These are phyloP conservation scores for Phalanger gymnotis DNA, from an alignment of 2,797 vertebrate genomes.

Conservation along the genomic window DNA sequence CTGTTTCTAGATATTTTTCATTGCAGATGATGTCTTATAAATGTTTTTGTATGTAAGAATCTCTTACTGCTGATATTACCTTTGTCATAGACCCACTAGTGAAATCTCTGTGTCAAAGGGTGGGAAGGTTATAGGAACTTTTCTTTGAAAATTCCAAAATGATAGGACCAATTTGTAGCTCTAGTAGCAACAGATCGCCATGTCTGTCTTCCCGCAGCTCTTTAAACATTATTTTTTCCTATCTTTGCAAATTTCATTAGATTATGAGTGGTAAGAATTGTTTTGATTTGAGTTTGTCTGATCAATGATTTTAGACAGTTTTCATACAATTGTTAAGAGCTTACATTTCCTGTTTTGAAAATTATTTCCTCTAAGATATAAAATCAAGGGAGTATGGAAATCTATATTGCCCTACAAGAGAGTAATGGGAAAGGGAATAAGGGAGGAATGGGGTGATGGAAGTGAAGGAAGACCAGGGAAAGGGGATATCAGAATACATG, in stretches of 20 bases:
- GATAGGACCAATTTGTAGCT: background rate
- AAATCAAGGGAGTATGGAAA: too few species aligned
- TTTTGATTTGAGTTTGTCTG: background rate
- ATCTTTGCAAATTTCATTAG: background rate
- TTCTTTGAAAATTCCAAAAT: background rate
- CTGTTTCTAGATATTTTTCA: background rate
- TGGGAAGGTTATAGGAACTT: background rate
- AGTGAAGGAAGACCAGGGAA: too few species aligned
- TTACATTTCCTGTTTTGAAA: background rate
- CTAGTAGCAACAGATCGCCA: background rate
- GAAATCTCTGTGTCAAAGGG: background rate
- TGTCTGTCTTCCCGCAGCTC: background rate
- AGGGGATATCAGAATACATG: too few species aligned
- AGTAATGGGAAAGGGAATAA: too few species aligned
- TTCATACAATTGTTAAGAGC: background rate
- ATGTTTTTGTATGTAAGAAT: background rate
- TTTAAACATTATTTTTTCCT: background rate
- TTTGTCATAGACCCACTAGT: background rate
- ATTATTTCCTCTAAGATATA: too few species aligned
- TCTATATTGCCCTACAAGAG: too few species aligned
- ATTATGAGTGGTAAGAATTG: background rate
- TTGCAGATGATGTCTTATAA: background rate
- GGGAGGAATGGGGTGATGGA: too few species aligned
- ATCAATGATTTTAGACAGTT: background rate
- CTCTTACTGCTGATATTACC: background rate